A percentile compares a stretch with the other conserved stretches of the same genome.
Conservation (phyloP, 2,113 vertebrate species). For the Lipotes vexillifer region DNA sequence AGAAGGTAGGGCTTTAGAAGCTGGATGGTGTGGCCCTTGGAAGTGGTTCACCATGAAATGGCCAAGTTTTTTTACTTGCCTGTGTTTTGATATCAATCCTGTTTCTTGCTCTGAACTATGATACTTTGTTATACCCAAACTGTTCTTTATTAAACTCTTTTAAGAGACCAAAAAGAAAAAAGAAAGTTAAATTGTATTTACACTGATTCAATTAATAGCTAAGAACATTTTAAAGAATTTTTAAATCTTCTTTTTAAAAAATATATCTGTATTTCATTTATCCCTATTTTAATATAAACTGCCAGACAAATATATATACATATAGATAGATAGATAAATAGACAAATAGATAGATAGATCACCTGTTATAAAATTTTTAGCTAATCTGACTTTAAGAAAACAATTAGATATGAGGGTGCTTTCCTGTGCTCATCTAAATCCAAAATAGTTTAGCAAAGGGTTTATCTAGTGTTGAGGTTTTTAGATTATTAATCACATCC, state of each 20-base stretch:
- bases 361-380: not conserved
- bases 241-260: not conserved
- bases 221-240: not conserved
- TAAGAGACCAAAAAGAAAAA: not conserved
- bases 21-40: not conserved
- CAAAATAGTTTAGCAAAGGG: not conserved
- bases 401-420: not conserved
- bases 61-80: not conserved
- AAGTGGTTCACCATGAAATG: not conserved
- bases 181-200: not conserved
- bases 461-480: not conserved
- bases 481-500: not conserved
- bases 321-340: too few species aligned
- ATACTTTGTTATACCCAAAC: not conserved
- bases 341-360: not conserved
- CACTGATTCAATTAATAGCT: not conserved
- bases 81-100: not conserved
- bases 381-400: not conserved
- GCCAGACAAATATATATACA: not conserved
- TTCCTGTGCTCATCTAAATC: not conserved
- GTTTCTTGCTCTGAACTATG: not conserved
- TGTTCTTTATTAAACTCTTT: not conserved
- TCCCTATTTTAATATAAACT: not conserved
- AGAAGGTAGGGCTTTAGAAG: not conserved
- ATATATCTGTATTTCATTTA: not conserved